Base-by-base conservation (phyloP, 2,797 vertebrate species). In the Pseudotriccus pelzelni region DNA sequence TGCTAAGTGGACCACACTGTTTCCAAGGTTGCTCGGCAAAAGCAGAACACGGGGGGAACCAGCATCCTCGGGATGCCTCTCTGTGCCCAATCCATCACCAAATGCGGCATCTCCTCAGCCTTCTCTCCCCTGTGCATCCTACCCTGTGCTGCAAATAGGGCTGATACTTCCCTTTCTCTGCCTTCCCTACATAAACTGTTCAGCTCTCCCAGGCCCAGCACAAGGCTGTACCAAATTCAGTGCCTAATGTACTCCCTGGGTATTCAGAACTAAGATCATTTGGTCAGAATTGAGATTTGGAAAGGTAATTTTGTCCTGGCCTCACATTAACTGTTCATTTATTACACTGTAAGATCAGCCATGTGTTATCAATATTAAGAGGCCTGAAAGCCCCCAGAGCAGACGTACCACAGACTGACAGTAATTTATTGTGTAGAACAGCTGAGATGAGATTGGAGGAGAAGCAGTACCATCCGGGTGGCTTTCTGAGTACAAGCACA, bases 1-100 rank as follows among this genome's bases (percentile, higher is more conserved):
- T 22, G 75, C 58, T 89, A 92, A 80, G 73, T 52, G 72, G 78
- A 75, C 76, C 69, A 75, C 73, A 24, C 53, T 0, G 2, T 50
- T 75, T 62, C 83, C 86, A 41, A 69, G 93, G 91, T 5, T 90
- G 76, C 58, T 36, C 0, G 6, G 72, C 6, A 8, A 52, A 66
- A 68, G 46, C 46, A 52, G 47, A 74, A 41, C 13, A 2, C 0
- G 18, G 24, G 10, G 41, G 4, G 10, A 28, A 14, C 20, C 16
- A 68, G 14, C 6, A 39, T 2, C 46, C 73, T 32, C 0, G 1
- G 20, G 60, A n/a, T 49, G 28, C 8, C 12, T 36, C 6, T 0
- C 17, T 69, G 53, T 44, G 41, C 23, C 70, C 68, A 46, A 32
- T 8, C 46, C 60, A 30, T 6, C 73, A 49, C 10, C 60, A 44